These are phyloP conservation scores for Urocolius indicus DNA, from an alignment of 2,113 vertebrate species.

Conservation along the genomic window DNA sequence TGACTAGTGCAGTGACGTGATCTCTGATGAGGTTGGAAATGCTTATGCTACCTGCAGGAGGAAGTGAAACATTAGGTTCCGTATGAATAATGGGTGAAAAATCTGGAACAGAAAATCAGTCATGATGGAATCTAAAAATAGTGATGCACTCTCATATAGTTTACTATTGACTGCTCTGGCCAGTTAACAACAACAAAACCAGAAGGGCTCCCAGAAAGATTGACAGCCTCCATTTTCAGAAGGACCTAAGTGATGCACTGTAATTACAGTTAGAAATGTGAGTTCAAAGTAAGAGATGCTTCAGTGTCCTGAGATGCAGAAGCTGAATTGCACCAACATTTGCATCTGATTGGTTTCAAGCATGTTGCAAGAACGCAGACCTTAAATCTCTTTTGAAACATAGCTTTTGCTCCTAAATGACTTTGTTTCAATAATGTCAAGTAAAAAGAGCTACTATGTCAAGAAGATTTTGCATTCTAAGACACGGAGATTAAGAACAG, in stretches of 20 bases:
- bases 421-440: background rate
- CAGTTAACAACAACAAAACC: background rate
- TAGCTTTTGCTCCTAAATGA: background rate
- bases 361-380: background rate
- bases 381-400: background rate
- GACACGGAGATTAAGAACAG: background rate
- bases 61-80: background rate
- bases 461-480: background rate
- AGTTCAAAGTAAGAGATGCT: background rate
- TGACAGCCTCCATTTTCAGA: background rate
- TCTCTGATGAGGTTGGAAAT: constrained; percentile 7
- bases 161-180: background rate
- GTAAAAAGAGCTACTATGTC: background rate
- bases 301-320: background rate
- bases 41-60: background rate
- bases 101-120: background rate
- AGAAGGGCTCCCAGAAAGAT: background rate
- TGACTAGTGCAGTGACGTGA: background rate
- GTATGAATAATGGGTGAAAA: background rate
- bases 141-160: background rate
- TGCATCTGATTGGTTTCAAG: background rate
- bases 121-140: rapidly evolving
- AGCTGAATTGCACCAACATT: background rate
- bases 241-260: background rate
- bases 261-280: background rate